These are phyloP conservation scores for Panagrolaimus sp. DNA, from an alignment of 1,140 invertebrate species.

Conservation along the genomic window DNA sequence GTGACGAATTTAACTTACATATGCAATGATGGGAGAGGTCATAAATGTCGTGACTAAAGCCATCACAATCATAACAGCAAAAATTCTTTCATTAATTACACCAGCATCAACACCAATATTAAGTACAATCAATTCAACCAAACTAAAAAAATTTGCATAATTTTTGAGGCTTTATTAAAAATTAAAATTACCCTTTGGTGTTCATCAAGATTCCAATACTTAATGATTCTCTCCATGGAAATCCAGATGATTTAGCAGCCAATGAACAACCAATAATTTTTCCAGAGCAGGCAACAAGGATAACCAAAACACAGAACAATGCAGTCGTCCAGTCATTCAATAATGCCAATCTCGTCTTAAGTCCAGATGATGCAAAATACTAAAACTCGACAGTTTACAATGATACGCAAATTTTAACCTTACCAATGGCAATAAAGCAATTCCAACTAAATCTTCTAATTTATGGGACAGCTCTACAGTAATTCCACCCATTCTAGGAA, in stretches of 20 bases:
- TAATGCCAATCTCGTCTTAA: slow-evolving; percentile 24
- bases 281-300: slow-evolving; percentile 24
- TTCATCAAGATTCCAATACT: slow-evolving; percentile 32
- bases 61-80: slow-evolving; percentile 27
- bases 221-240: slow-evolving; percentile 27
- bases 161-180: background rate
- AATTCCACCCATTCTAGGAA: slow-evolving; percentile 28
- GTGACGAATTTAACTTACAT: background rate
- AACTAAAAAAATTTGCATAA: background rate
- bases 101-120: slow-evolving; percentile 28
- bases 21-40: slow-evolving; percentile 25
- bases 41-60: slow-evolving; percentile 29
- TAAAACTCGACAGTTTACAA: background rate
- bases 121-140: slow-evolving; percentile 31
- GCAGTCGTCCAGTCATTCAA: slow-evolving; percentile 21
- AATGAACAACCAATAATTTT: slow-evolving; percentile 30
- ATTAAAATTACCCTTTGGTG: slow-evolving; percentile 16
- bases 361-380: slow-evolving; percentile 29
- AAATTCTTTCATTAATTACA: slow-evolving; percentile 29
- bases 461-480: slow-evolving; percentile 28
- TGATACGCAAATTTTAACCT: background rate
- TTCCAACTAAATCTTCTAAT: slow-evolving; percentile 22
- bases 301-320: slow-evolving; percentile 20
- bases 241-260: slow-evolving; percentile 22
- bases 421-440: slow-evolving; percentile 29